Evolutionary conservation across 2,888 invertebrate species (phyloP).

Genomic region (Drosophila cognata): DNA sequence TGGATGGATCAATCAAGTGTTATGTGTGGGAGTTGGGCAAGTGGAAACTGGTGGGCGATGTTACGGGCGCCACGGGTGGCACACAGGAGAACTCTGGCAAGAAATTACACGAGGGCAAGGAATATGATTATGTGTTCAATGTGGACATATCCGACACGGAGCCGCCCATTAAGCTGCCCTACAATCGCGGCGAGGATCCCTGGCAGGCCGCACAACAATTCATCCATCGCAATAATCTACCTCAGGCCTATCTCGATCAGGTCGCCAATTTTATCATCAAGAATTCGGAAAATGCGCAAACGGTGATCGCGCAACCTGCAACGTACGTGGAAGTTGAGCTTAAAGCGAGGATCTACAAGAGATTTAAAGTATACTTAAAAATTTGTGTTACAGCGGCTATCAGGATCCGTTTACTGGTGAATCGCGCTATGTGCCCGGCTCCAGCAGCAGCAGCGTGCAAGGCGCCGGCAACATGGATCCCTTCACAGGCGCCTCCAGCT

Average conservation of each 20-base stretch:
- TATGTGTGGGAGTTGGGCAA: constrained; percentile 91
- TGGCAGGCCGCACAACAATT: constrained; percentile 96
- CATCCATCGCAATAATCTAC: constrained; percentile 93
- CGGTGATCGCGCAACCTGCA: constrained; percentile 42
- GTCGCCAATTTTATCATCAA: constrained; percentile 96
- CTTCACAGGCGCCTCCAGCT: constrained; percentile 89
- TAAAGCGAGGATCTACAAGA: fast-evolving
- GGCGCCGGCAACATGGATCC: constrained; percentile 87
- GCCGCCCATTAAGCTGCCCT: constrained; percentile 95
- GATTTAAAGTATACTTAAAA: background rate
- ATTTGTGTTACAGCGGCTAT: constrained; percentile 80
- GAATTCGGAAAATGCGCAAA: constrained; percentile 86
- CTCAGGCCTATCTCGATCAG: constrained; percentile 94
- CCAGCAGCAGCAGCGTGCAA: constrained; percentile 70
- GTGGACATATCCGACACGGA: constrained; percentile 97
- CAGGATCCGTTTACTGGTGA: constrained; percentile 90
- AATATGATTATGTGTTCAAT: constrained; percentile 97
- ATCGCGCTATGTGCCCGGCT: constrained; percentile 88
- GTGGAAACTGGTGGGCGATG: constrained; percentile 96
- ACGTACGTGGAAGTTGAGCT: constrained; percentile 34
- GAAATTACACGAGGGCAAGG: constrained; percentile 92
- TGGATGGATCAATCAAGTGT: constrained; percentile 90
- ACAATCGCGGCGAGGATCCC: constrained; percentile 95
- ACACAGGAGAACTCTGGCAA: constrained; percentile 89
- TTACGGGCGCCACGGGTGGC: constrained; percentile 91